Percentiles rank a stretch among this genome's conserved stretches.
These are phyloP conservation scores for Theocolax elegans DNA, from an alignment of 1,140 invertebrate genomes.

Conservation along the genomic window DNA sequence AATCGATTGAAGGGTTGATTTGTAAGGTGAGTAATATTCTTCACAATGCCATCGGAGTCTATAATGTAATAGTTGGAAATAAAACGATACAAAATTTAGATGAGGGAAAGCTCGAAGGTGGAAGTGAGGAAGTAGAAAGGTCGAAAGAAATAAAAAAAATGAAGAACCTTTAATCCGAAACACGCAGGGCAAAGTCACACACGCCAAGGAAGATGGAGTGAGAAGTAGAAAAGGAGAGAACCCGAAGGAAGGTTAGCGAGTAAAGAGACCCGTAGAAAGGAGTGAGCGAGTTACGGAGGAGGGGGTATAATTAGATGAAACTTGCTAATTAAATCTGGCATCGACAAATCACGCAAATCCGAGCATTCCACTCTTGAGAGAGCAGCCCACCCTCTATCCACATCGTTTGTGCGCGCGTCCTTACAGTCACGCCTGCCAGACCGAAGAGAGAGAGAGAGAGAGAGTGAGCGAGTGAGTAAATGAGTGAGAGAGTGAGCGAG, in stretches of 20 bases:
- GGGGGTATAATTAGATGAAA: slow-evolving; percentile 54
- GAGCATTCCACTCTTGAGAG: background rate
- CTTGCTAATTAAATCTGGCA: slow-evolving; percentile 57
- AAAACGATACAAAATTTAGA: no score
- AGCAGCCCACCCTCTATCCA: background rate
- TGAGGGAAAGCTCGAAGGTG: background rate
- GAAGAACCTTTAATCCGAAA: no score
- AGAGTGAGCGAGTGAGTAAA: no score
- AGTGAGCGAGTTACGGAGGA: no score
- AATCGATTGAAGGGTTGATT: no score
- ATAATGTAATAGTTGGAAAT: no score
- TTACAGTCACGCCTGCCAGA: slow-evolving; percentile 16
- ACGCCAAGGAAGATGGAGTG: slow-evolving; percentile 19
- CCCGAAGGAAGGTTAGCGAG: slow-evolving; percentile 2
- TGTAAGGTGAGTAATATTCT: no score
- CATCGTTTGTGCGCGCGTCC: slow-evolving; percentile 13
- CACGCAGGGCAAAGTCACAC: no score
- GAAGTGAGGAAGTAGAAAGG: background rate
- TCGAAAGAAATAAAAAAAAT: no score
- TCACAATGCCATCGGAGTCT: no score
- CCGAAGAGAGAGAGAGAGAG: no score
- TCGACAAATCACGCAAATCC: slow-evolving; percentile 49
- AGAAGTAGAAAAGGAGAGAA: slow-evolving; percentile 34
- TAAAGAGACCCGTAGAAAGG: background rate
- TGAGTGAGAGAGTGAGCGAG: no score